Evolutionary conservation across 2,888 invertebrate species (phyloP), one percentile per base, ranked within the genome.

Genomic region (Mimumesa dahlbomi): DNA sequence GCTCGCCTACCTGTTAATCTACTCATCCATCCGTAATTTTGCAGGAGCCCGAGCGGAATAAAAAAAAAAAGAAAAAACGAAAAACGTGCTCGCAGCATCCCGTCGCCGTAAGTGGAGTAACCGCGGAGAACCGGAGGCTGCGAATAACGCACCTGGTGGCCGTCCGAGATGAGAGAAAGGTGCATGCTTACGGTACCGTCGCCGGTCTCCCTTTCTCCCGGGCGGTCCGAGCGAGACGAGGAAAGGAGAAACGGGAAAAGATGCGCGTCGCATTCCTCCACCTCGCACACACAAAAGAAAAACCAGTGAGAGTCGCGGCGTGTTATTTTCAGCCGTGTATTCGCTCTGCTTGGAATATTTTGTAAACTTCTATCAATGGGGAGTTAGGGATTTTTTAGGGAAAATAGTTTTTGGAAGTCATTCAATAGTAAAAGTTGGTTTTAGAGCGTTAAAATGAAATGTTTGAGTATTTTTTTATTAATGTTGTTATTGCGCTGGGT

Each of bases 111-210:
- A 70, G 50, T 52, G 45, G 59, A 70, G 40, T 64, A 59, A 6
- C 49, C 6, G 13, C 14, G 34, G 31, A 16, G 29, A 45, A 38
- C 29, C 29, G 36, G 50, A 50, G 49, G 38, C 59, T 62, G 72
- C 69, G 73, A 79, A 75, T 79, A 74, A 68, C 64, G 63, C 54
- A 45, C 48, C 69, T 34, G 66, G 22, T 21, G 45, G 36, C n/a
- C n/a, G n/a, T 66, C 46, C 67, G 63, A 71, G 69, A 77, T 73
- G 79, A 79, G 82, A 80, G 83, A 83, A 83, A 83, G 83, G 82
- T 78, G 75, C 73, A 76, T n/a, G n/a, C 66, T 71, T 75, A 76
- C 73, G 78, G 73, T 79, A 73, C 48, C 63, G 46, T 25, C 34
- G 34, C 14, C 43, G 66, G 48, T 65, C 79, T 77, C 43, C 79